Conservation (phyloP, 2,113 vertebrate genomes). For the Gobio gobio region DNA sequence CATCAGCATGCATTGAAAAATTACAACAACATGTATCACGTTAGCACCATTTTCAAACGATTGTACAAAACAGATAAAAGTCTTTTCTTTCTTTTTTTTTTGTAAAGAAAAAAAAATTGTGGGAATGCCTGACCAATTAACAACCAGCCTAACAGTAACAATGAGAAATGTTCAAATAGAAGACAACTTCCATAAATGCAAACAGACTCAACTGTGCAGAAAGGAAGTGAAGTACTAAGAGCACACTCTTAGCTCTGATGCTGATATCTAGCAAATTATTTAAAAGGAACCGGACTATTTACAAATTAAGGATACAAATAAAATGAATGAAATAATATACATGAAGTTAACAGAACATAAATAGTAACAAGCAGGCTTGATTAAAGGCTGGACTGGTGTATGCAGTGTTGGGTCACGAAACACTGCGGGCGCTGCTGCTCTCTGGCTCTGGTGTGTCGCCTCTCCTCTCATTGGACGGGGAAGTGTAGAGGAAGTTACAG, state of each 20-base stretch:
- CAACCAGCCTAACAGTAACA: background rate
- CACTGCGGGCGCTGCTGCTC: slow-evolving; percentile 60
- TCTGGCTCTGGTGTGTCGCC: slow-evolving; percentile 66
- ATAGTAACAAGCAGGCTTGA: background rate
- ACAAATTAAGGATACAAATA: slow-evolving; percentile 40
- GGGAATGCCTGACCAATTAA: slow-evolving; percentile 31
- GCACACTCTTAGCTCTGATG: slow-evolving; percentile 1
- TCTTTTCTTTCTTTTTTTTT: background rate
- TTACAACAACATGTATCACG: slow-evolving; percentile 6
- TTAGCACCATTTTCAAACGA: slow-evolving; percentile 51
- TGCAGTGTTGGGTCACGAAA: slow-evolving; percentile 65
- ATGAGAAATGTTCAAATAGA: background rate
- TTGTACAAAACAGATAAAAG: background rate
- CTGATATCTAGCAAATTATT: slow-evolving; percentile 13
- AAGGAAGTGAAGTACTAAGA: background rate
- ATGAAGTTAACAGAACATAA: background rate
- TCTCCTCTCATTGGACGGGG: slow-evolving; percentile 77
- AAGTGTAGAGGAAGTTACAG: slow-evolving; percentile 97
- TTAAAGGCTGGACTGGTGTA: slow-evolving; percentile 25
- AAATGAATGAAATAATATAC: slow-evolving; percentile 27
- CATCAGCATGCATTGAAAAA: slow-evolving; percentile 39
- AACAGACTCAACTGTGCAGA: background rate
- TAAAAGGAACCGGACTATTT: slow-evolving; percentile 30
- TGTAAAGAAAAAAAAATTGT: background rate
- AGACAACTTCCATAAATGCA: slow-evolving; percentile 16